Evolutionary conservation across 2,797 vertebrate species (phyloP), one percentile per base, ranked within the genome.

Genomic region (Neostethus bicornis): DNA sequence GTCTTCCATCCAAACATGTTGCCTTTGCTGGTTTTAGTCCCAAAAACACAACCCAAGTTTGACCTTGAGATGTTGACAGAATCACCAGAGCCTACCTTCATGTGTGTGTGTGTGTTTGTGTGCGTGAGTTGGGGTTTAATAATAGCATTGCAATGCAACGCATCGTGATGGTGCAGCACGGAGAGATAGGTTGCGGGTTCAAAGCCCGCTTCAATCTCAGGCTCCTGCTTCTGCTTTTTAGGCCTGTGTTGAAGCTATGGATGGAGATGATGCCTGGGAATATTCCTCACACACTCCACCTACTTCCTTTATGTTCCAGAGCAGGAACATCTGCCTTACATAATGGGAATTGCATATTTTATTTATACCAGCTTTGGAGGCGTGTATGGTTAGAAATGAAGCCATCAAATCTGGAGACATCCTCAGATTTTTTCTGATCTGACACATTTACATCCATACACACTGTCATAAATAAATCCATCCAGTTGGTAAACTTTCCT

Each of bases 11-110:
- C 35, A 12, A 4, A 41, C 52, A 56, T 28, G 24, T 59, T 11
- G 24, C 17, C n/a, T 11, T 14, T 8, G n/a, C 41, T 32, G 54
- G 7, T 73, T 16, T 13, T 32, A 63, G 35, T 60, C 19, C 66
- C 26, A 37, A 59, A 61, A 75, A 50, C 17, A 45, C 68, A 48
- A 28, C 54, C 20, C 52, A 20, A 61, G 58, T 86, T 79, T 90
- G 89, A 90, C 89, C 89, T 90, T 90, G 89, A 90, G 85, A 85
- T 67, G 83, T 79, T 80, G 79, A 84, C 78, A 75, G 62, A 69
- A 41, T 9, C 70, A 48, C 37, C 26, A 52, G 14, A 52, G 63
- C 25, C 53, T 75, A 73, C 73, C 71, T 75, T 75, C 43, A 52
- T 39, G 47, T 39, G 53, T 26, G 64, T 29, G 35, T 14, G 34